These are phyloP conservation scores for Eubasilissa regina DNA, from an alignment of 1,140 invertebrate species.

Conservation along the genomic window DNA sequence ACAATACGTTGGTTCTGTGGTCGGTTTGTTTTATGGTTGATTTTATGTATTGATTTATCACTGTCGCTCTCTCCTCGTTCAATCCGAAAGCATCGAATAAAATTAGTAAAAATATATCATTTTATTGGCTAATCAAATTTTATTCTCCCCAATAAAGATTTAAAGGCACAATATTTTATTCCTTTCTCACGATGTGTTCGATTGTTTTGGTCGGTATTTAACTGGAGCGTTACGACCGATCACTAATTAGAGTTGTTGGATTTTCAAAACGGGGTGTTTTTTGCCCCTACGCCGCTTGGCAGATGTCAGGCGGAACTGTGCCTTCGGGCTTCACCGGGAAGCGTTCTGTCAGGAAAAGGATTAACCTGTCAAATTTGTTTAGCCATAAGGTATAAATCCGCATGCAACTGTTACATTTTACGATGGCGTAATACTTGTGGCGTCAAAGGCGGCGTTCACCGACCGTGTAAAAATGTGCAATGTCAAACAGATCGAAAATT, in stretches of 20 bases:
- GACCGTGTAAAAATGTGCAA: too few species aligned
- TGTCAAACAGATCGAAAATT: too few species aligned
- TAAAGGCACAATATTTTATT: slow-evolving; percentile 21
- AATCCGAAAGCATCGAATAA: neutral
- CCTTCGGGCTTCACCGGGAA: slow-evolving; percentile 48
- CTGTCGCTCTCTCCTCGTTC: neutral
- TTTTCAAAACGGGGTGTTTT: slow-evolving; percentile 25
- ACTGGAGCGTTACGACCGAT: neutral
- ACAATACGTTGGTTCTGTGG: neutral
- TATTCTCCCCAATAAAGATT: neutral
- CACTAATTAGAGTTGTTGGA: slow-evolving; percentile 5
- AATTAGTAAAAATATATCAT: neutral
- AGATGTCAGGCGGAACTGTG: slow-evolving; percentile 46
- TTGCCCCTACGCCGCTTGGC: slow-evolving; percentile 42
- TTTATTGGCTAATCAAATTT: slow-evolving; percentile 25
- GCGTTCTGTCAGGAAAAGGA: slow-evolving; percentile 50
- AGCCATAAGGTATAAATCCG: slow-evolving; percentile 52
- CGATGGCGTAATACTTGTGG: too few species aligned
- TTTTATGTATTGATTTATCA: neutral
- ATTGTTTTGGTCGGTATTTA: slow-evolving; percentile 30
- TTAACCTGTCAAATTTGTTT: slow-evolving; percentile 56
- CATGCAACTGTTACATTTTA: slow-evolving; percentile 46
- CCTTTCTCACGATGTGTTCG: slow-evolving; percentile 18
- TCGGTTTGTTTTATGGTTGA: slow-evolving; percentile 6
- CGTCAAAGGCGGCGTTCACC: too few species aligned